Base-by-base conservation (phyloP, 2,113 vertebrate genomes). In the Tychaedon coryphoeus region DNA sequence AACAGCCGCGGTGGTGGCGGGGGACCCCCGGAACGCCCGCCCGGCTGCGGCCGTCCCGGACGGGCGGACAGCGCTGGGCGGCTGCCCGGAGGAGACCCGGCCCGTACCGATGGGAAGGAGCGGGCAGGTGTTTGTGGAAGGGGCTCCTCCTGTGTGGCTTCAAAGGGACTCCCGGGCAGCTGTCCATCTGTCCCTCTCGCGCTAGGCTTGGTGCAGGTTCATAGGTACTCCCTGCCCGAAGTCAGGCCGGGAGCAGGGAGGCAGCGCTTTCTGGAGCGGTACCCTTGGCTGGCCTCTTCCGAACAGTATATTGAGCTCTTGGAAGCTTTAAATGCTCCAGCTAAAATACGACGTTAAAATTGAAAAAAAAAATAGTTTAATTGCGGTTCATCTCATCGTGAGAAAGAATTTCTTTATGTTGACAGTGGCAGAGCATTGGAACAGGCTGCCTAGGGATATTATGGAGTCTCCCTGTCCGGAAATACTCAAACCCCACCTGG, bases 361-460 rank as follows among this genome's bases (percentile, higher is more conserved):
- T 5, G 5, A 31, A 18, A 3, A n/a, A 10, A 3, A 7, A 47
- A 47, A 47, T 8, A 2, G 19, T 45, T 25, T 43, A 15, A 3
- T 31, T 60, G 14, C 9, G 4, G 6, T 26, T 48, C 20, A 26
- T 3, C 26, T 40, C 9, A 19, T 19, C 14, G 4, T 28, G 25
- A 42, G 62, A 31, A 51, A 16, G 8, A 36, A 31, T 67, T 22
- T n/a, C 17, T 25, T 31, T 42, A 36, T 8, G 12, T 40, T 69
- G 48, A 48, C 34, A 10, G 22, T 42, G 18, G 14, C 17, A 34
- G 40, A 69, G 25, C 54, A 9, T 16, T 74, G 77, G 29, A 82
- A 15, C 29, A 13, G 29, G 29, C 47, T 61, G 40, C 54, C 17
- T 5, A 5, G 48, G 14, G 54, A 40, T 62, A 2, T 48, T 48